phyloP scores from a whole-genome alignment of 1,140 invertebrate species.

The Leptopilina clavipes region DNA sequence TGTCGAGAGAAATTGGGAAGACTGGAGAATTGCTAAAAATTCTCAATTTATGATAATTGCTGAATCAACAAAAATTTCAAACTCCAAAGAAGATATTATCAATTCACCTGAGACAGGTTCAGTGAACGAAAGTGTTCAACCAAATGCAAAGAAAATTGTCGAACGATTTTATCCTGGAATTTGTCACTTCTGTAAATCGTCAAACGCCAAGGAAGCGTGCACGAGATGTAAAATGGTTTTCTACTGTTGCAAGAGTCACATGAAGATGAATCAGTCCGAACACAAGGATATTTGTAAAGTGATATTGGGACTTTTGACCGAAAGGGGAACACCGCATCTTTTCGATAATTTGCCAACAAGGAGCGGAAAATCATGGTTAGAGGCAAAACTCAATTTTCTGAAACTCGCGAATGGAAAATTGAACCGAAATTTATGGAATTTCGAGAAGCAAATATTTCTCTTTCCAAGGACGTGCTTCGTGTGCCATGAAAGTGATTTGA shows the following conservation, averaged over 20 bases:
- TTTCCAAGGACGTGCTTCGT: neutral
- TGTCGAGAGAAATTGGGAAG: neutral
- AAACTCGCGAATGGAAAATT: neutral
- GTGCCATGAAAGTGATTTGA: neutral
- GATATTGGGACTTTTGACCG: neutral
- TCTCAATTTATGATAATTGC: neutral
- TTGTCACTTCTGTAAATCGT: neutral
- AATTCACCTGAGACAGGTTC: neutral
- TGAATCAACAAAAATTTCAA: neutral
- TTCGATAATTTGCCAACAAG: neutral
- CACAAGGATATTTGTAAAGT: constrained; percentile 8
- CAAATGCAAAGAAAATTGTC: no score
- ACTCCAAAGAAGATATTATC: neutral
- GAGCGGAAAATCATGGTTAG: neutral
- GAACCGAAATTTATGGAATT: neutral
- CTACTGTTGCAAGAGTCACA: neutral
- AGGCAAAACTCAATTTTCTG: neutral
- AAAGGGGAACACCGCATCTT: neutral
- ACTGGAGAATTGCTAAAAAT: neutral
- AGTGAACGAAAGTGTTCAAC: neutral
- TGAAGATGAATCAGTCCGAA: neutral
- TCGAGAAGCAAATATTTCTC: neutral
- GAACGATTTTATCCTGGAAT: neutral
- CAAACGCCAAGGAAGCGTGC: neutral
- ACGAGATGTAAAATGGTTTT: neutral